A percentile compares a stretch with the other conserved stretches of the same genome.
phyloP scores from a whole-genome alignment of 1,140 invertebrate species.

The Cotesia vestalis region DNA sequence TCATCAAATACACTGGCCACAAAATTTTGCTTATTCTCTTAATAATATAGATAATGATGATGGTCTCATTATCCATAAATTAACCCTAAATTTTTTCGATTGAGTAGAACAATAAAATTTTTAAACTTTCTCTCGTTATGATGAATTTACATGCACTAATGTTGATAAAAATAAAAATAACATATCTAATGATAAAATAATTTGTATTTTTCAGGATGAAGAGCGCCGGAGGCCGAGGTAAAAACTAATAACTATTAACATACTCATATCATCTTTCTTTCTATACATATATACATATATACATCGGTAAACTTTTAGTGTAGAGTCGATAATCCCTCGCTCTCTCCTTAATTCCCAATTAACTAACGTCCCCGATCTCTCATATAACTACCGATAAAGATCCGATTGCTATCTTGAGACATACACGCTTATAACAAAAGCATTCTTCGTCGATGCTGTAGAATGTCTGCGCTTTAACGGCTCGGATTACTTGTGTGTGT shows the following conservation, averaged over 20 bases:
- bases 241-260: conserved; percentile 34
- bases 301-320: background rate
- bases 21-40: no score
- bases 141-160: background rate
- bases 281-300: conserved; percentile 8
- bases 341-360: conserved; percentile 35
- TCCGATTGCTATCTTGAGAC: conserved; percentile 33
- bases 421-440: conserved; percentile 10
- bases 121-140: no score
- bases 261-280: background rate
- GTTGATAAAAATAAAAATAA: background rate
- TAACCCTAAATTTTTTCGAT: no score
- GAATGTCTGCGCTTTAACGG: background rate
- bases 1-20: no score
- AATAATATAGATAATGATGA: no score
- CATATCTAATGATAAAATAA: conserved; percentile 19
- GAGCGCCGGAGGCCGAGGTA: conserved; percentile 60
- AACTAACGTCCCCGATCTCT: conserved; percentile 33
- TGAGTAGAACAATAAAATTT: no score
- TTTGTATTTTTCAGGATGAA: conserved; percentile 60
- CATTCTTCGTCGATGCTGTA: background rate
- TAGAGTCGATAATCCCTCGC: background rate
- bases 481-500: background rate
- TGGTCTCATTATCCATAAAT: no score
- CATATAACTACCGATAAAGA: conserved; percentile 35